phyloP scores from a whole-genome alignment of 2,888 invertebrate genomes.

The Eupithecia pulchellata region DNA sequence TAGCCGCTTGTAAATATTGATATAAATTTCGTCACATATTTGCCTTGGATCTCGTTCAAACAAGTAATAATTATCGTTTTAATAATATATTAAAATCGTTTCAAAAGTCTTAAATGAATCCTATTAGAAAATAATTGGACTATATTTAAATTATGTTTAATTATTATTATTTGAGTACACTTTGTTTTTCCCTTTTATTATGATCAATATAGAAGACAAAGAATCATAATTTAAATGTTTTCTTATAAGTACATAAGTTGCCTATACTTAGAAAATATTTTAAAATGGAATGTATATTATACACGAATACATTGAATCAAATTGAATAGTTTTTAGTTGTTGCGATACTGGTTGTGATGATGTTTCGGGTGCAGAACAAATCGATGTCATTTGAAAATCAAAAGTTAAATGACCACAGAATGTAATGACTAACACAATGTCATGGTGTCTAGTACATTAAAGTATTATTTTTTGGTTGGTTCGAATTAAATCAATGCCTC shows the following conservation, averaged over 20 bases:
- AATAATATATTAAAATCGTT: not conserved
- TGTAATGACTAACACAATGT: slow-evolving; percentile 20
- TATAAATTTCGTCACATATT: not conserved
- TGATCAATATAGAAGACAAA: not conserved
- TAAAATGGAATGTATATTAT: too few relatives aligned
- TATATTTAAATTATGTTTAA: not conserved
- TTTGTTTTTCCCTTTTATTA: not conserved
- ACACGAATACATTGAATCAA: not conserved
- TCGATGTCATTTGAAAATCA: slow-evolving; percentile 62
- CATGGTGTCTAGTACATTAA: slow-evolving; percentile 10
- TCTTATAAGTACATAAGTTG: not conserved
- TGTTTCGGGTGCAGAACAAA: slow-evolving; percentile 40
- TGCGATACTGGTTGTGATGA: slow-evolving; percentile 25
- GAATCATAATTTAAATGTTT: not conserved
- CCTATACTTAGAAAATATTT: too few relatives aligned
- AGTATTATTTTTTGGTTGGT: not conserved
- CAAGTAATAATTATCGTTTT: not conserved
- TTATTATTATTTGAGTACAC: not conserved
- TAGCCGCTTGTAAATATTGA: not conserved
- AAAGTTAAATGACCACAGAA: slow-evolving; percentile 56
- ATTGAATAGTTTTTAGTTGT: slow-evolving; percentile 6
- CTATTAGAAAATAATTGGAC: not conserved
- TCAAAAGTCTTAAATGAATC: not conserved
- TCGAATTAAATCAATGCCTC: not conserved
- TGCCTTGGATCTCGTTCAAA: not conserved